Evolutionary conservation across 2,113 vertebrate species (phyloP).

Genomic region (Corythornis cristatus): DNA sequence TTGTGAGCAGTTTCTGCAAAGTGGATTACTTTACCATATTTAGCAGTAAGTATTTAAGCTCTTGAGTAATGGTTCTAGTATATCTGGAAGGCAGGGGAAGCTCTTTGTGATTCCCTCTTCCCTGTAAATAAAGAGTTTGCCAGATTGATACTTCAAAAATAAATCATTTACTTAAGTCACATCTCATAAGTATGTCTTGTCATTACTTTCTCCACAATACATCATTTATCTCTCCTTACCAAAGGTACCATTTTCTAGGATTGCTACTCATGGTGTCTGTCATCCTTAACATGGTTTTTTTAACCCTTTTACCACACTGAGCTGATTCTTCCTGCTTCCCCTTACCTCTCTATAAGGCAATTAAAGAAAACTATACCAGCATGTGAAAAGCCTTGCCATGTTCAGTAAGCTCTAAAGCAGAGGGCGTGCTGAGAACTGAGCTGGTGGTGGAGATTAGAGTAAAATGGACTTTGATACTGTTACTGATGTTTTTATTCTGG

Average conservation of each 20-base stretch:
- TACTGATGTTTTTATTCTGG: not conserved
- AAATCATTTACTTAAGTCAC: not conserved
- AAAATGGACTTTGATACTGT: not conserved
- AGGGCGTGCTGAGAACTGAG: not conserved
- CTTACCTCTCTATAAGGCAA: not conserved
- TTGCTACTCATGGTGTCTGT: not conserved
- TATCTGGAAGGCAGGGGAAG: not conserved
- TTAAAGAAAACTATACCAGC: not conserved
- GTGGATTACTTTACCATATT: constrained; percentile 21
- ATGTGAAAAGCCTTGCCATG: not conserved
- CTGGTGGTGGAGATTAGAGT: not conserved
- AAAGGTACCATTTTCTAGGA: not conserved
- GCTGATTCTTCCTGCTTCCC: not conserved
- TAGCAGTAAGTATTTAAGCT: constrained; percentile 22
- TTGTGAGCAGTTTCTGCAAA: not conserved
- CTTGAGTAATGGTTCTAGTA: not conserved
- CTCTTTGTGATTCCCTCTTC: not conserved
- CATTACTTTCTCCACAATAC: not conserved
- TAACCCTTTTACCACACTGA: not conserved
- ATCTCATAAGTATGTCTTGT: not conserved
- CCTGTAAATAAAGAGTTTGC: not conserved
- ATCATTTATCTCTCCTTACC: not conserved
- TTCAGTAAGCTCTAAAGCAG: not conserved
- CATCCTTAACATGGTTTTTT: not conserved
- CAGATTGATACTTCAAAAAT: not conserved